These are phyloP conservation scores for Antidorcas marsupialis DNA, from an alignment of 2,113 vertebrate genomes.

Conservation along the genomic window DNA sequence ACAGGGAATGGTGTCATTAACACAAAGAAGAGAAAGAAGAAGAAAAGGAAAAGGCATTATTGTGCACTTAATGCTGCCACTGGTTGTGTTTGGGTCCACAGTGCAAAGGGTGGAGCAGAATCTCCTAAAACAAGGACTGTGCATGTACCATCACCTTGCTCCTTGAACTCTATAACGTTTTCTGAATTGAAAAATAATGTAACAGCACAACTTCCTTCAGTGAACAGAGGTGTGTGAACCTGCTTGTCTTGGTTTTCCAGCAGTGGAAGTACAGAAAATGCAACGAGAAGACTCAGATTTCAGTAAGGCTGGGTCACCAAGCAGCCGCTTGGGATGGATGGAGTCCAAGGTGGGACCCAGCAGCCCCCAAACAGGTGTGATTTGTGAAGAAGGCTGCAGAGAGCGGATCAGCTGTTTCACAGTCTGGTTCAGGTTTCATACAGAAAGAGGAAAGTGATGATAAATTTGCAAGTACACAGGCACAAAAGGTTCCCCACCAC, in stretches of 20 bases:
- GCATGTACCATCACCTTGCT: conserved; percentile 69
- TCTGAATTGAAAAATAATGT: conserved; percentile 72
- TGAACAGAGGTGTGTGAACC: conserved; percentile 50
- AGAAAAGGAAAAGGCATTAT: not conserved
- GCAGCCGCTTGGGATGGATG: not conserved
- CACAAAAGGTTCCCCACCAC: not conserved
- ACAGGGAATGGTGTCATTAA: conserved; percentile 58
- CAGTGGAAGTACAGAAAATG: not conserved
- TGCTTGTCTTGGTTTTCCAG: conserved; percentile 51
- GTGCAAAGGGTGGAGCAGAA: conserved; percentile 63
- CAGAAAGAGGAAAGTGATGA: not conserved
- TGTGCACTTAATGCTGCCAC: not conserved
- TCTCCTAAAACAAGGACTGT: conserved; percentile 63
- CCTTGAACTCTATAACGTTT: conserved; percentile 67
- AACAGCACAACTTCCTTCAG: conserved; percentile 46
- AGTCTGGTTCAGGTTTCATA: not conserved
- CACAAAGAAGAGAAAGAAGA: not conserved
- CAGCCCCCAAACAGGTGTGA: not conserved
- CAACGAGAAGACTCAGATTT: not conserved
- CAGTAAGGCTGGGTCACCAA: not conserved
- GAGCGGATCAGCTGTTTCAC: not conserved
- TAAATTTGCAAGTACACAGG: not conserved
- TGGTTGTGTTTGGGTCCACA: conserved; percentile 57
- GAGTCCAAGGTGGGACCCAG: accelerated
- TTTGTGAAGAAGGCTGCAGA: not conserved